phyloP scores from a whole-genome alignment of 2,797 vertebrate species.

The Zenarchopterus dispar region DNA sequence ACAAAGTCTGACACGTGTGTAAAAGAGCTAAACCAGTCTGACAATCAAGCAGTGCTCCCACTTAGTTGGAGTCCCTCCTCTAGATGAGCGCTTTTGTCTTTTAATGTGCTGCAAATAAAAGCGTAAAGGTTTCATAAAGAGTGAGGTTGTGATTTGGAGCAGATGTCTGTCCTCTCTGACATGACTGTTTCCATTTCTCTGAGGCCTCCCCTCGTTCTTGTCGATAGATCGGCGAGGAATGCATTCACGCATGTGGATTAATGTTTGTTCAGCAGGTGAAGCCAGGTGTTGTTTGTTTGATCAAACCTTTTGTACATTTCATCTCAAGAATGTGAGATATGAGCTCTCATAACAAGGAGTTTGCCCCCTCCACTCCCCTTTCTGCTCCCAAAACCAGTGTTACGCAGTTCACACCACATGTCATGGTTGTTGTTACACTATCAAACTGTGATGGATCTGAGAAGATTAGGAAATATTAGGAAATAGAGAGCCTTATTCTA shows the following conservation, averaged over 20 bases:
- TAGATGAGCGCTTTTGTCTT: constrained; percentile 18
- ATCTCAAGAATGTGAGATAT: constrained; percentile 41
- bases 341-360: constrained; percentile 26
- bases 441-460: constrained; percentile 1
- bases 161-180: background rate
- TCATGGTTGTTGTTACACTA: background rate
- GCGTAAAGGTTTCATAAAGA: background rate
- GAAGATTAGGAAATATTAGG: background rate
- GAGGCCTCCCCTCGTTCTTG: background rate
- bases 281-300: constrained; percentile 43
- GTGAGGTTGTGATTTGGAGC: background rate
- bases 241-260: constrained; percentile 12
- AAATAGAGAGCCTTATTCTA: background rate
- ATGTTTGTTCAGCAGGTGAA: constrained; percentile 58
- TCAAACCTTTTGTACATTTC: constrained; percentile 25
- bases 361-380: background rate
- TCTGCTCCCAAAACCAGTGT: constrained; percentile 23
- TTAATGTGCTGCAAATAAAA: constrained; percentile 25
- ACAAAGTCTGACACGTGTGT: constrained; percentile 36
- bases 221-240: constrained; percentile 19
- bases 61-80: constrained; percentile 32
- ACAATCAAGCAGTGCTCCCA: constrained; percentile 52
- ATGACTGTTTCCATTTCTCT: background rate
- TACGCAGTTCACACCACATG: background rate
- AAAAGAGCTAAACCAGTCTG: constrained; percentile 1